These are phyloP conservation scores for Peribatodes rhomboidaria DNA, from an alignment of 2,888 invertebrate species.

Conservation along the genomic window DNA sequence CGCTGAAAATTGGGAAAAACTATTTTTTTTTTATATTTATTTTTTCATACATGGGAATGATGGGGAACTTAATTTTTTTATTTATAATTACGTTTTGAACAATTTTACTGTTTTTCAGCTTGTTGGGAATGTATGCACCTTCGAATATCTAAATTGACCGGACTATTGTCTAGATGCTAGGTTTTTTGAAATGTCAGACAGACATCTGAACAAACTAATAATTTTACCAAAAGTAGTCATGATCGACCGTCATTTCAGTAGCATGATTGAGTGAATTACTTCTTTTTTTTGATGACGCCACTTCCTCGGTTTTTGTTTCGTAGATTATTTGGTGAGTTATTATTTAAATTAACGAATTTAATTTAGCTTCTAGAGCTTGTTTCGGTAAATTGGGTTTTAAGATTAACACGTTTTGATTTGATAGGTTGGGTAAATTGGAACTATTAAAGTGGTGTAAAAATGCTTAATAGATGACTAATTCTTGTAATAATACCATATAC, in stretches of 20 bases:
- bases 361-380: conserved; percentile 33
- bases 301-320: conserved; percentile 55
- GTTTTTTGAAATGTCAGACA: neutral
- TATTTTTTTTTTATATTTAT: too few relatives aligned
- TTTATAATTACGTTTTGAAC: too few relatives aligned
- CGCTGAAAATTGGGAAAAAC: too few relatives aligned
- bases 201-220: neutral
- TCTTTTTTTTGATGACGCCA: conserved; percentile 49
- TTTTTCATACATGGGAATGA: too few relatives aligned
- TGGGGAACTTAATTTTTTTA: too few relatives aligned
- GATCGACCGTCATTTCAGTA: conserved; percentile 48
- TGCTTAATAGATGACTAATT: too few relatives aligned
- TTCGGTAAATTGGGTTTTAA: conserved; percentile 24
- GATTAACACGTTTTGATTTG: neutral
- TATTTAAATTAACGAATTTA: conserved; percentile 34
- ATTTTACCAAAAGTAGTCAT: conserved; percentile 36
- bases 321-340: conserved; percentile 43
- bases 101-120: too few relatives aligned
- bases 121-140: too few relatives aligned
- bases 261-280: conserved; percentile 54
- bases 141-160: too few relatives aligned
- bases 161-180: too few relatives aligned
- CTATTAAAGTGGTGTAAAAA: neutral
- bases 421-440: neutral
- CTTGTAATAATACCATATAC: too few relatives aligned